Evolutionary conservation across 2,888 invertebrate genomes (phyloP), one percentile per base, ranked within the genome.

Genomic region (Oligia strigilis): DNA sequence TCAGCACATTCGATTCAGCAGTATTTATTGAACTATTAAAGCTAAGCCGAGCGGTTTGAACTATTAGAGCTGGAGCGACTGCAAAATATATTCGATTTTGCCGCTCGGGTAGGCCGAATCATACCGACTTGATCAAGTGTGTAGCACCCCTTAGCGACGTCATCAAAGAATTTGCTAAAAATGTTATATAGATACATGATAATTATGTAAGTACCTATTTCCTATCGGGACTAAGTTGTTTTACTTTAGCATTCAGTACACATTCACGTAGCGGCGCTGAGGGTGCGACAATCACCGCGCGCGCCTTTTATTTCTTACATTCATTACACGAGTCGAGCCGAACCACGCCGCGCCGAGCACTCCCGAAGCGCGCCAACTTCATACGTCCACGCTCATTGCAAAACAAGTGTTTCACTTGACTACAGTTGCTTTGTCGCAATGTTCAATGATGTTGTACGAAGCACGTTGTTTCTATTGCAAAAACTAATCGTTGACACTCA

Each of bases 281-380:
- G 80, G 65, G 74, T 23, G 80, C 49, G 70, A 80, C 80, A 80
- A 86, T 82, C 78, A 75, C 75, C 69, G 70, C 73, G 72, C 82
- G 60, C 62, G 77, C 49, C 77, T 85, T 80, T 83, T 85, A 77
- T 87, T 81, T 83, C 71, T 80, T 77, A 67, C 75, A 78, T 87
- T 83, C 76, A 83, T 83, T 78, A 78, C 70, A 43, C 75, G 74
- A 46, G 43, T 19, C 40, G 23, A 9, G 43, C 46, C 74, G 67
- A 65, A 58, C 43, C 64, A 52, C 58, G 5, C 67, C 74, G 55
- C 52, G 9, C 67, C 76, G 60, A 67, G 9, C 23, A 5, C 14
- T 6, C 23, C 52, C 80, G 81, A 71, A 69, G 71, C 43, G 64
- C 52, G 13, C 66, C 67, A 58, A 62, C 17, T 64, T 14, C 23